These are phyloP conservation scores for Cirrhinus molitorella DNA, from an alignment of 2,797 vertebrate genomes.

Conservation along the genomic window DNA sequence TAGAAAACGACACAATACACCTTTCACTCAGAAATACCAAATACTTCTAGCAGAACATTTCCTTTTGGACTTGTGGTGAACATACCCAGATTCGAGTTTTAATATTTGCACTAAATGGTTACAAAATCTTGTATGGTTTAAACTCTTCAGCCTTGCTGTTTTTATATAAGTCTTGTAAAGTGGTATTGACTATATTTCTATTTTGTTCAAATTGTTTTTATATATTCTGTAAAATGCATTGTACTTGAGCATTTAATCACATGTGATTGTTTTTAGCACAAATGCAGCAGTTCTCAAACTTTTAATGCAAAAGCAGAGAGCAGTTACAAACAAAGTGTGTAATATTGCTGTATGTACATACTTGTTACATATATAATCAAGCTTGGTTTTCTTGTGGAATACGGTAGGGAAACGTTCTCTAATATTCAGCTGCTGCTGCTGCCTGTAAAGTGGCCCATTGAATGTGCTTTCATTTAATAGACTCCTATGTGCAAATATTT, in stretches of 20 bases:
- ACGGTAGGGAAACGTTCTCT: conserved; percentile 30
- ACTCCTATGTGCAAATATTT: conserved; percentile 53
- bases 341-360: conserved; percentile 2
- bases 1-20: background rate
- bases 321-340: background rate
- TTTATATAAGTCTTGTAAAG: background rate
- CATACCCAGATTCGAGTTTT: conserved; percentile 10
- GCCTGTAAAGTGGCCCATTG: conserved; percentile 24
- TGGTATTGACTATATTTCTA: background rate
- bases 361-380: background rate
- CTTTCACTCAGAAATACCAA: background rate
- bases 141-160: no score
- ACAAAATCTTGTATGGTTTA: background rate
- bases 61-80: background rate
- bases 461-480: conserved; percentile 41
- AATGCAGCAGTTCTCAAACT: background rate
- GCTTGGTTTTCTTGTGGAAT: conserved; percentile 1
- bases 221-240: background rate
- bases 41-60: background rate
- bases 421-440: conserved; percentile 12
- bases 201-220: conserved; percentile 5
- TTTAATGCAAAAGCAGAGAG: conserved; percentile 15
- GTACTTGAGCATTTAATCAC: background rate
- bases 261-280: background rate
- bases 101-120: conserved; percentile 27